Evolutionary conservation across 1,140 invertebrate genomes (phyloP).

Genomic region (Eueides isabella): DNA sequence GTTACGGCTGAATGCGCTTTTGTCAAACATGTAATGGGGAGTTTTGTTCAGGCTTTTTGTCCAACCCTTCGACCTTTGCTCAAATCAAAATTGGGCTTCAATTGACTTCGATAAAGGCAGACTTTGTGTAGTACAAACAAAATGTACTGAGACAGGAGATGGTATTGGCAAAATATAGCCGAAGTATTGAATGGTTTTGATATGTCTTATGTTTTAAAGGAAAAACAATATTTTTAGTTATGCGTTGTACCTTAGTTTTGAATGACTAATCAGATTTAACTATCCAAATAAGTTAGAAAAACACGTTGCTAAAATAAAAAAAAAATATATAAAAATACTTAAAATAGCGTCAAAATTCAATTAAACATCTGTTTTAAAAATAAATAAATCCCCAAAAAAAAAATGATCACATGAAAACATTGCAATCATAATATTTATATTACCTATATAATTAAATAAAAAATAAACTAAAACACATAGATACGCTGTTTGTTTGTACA

Average conservation of each 20-base stretch:
- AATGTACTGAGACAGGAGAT: constrained; percentile 3
- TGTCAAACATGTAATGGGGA: constrained; percentile 49
- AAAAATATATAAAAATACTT: too few relatives aligned
- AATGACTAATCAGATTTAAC: background rate
- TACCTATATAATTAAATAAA: background rate
- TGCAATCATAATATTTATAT: constrained; percentile 1
- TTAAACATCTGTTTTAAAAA: too few relatives aligned
- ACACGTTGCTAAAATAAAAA: too few relatives aligned
- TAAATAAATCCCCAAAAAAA: too few relatives aligned
- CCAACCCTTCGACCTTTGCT: constrained; percentile 59
- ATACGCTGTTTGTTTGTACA: constrained; percentile 37
- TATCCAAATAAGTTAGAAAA: too few relatives aligned
- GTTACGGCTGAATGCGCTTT: constrained; percentile 46
- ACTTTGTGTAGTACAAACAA: background rate
- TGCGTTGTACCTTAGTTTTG: background rate
- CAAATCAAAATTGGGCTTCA: constrained; percentile 41
- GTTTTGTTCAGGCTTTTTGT: constrained; percentile 62
- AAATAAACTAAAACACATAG: background rate
- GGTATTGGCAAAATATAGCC: constrained; percentile 6
- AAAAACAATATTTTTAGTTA: background rate
- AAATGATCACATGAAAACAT: background rate
- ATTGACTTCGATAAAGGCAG: constrained; percentile 26
- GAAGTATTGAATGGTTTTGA: background rate
- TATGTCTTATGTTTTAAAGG: background rate
- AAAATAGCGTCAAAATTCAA: too few relatives aligned